Conservation (phyloP, 1,140 invertebrate species). For the Sesamia nonagrioides region DNA sequence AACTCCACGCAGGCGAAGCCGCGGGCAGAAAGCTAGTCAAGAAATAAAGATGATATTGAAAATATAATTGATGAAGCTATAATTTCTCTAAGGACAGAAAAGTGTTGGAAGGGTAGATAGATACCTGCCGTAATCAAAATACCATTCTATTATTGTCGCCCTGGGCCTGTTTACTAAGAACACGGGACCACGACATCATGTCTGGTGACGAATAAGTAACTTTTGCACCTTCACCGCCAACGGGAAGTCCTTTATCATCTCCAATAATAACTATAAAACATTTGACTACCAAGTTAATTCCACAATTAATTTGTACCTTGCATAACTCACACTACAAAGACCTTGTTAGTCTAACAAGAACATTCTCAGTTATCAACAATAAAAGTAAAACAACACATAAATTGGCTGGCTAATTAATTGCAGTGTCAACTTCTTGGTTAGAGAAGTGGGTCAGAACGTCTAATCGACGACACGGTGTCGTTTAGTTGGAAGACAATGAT, state of each 20-base stretch:
- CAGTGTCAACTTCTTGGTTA: slow-evolving; percentile 13
- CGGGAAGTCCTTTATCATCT: no score
- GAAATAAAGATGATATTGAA: background rate
- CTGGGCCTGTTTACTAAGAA: no score
- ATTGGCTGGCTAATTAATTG: slow-evolving; percentile 37
- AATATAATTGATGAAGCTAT: background rate
- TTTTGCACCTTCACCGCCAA: no score
- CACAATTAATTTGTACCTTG: background rate
- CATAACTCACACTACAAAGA: background rate
- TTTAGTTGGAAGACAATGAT: slow-evolving; percentile 15
- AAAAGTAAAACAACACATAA: slow-evolving; percentile 25
- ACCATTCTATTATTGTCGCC: no score
- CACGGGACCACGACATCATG: no score
- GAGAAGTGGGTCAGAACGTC: slow-evolving; percentile 11
- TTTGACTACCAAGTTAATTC: background rate
- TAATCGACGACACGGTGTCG: slow-evolving; percentile 29
- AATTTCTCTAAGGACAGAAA: background rate
- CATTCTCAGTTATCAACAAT: slow-evolving; percentile 23
- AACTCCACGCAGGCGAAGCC: no score
- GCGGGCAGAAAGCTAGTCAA: background rate
- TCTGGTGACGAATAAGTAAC: no score
- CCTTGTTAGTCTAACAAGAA: slow-evolving; percentile 7
- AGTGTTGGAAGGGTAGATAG: background rate
- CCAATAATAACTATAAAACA: background rate
- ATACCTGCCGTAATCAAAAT: background rate